phyloP scores from a whole-genome alignment of 1,140 invertebrate species.

The Diorhabda carinulata region DNA sequence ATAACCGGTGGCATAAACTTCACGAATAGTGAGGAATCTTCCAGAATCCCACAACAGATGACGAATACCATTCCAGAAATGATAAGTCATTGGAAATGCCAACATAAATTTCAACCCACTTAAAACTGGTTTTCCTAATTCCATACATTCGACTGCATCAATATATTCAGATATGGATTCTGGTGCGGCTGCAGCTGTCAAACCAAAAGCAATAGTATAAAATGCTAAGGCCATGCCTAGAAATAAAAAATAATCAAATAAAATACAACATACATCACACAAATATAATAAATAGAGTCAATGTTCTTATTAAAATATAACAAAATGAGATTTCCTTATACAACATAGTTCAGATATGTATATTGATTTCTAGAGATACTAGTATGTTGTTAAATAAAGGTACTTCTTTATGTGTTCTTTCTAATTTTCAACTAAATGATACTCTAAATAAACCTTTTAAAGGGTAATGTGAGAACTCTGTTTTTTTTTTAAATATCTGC shows the following conservation, averaged over 20 bases:
- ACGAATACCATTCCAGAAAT: conserved; percentile 38
- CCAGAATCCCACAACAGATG: conserved; percentile 33
- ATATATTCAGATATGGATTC: conserved; percentile 31
- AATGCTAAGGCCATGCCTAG: conserved; percentile 30
- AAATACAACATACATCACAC: no score
- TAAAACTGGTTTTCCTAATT: conserved; percentile 25
- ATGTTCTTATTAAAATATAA: no score
- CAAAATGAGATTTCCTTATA: no score
- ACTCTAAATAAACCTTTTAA: no score
- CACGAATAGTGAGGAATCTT: conserved; percentile 29
- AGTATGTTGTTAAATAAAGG: no score
- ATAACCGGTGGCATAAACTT: conserved; percentile 36
- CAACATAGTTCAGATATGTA: no score
- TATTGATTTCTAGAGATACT: no score
- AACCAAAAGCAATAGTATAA: conserved; percentile 29
- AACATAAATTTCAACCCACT: conserved; percentile 26
- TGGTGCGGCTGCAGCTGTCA: conserved; percentile 26
- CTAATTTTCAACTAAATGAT: no score
- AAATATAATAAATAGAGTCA: no score
- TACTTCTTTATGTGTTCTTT: no score
- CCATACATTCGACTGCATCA: conserved; percentile 26
- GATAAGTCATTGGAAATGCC: conserved; percentile 36
- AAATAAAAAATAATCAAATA: neutral
- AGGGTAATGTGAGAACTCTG: no score
- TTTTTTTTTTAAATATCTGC: no score